Evolutionary conservation across 2,113 vertebrate genomes (phyloP).

Genomic region (Callipepla californica): DNA sequence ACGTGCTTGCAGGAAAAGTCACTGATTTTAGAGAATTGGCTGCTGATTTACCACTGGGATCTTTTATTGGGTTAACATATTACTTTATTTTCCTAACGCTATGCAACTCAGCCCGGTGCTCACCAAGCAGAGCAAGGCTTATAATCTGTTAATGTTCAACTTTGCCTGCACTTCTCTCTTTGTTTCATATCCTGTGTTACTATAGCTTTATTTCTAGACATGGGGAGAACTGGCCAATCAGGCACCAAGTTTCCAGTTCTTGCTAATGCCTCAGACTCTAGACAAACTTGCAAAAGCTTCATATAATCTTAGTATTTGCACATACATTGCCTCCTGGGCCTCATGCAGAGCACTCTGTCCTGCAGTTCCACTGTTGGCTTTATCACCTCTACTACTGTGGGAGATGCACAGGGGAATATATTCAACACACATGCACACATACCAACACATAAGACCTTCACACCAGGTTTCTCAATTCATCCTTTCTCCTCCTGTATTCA

Average conservation of each 20-base stretch:
- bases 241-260: background rate
- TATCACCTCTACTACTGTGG: background rate
- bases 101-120: background rate
- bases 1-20: background rate
- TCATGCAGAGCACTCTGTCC: background rate
- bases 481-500: background rate
- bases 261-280: background rate
- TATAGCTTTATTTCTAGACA: background rate
- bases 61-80: constrained; percentile 43
- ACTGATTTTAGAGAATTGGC: background rate
- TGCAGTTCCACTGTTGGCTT: background rate
- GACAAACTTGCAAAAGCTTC: background rate
- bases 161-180: constrained; percentile 1
- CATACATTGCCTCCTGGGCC: background rate
- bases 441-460: background rate
- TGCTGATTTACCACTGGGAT: constrained; percentile 44
- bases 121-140: background rate
- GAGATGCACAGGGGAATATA: background rate
- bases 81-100: constrained; percentile 11
- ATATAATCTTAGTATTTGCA: background rate
- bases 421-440: rapidly evolving
- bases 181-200: background rate
- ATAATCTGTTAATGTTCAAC: constrained; percentile 19
- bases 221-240: background rate
- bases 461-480: background rate